Conservation (phyloP, 2,888 invertebrate species). For the Hyles lineata region DNA sequence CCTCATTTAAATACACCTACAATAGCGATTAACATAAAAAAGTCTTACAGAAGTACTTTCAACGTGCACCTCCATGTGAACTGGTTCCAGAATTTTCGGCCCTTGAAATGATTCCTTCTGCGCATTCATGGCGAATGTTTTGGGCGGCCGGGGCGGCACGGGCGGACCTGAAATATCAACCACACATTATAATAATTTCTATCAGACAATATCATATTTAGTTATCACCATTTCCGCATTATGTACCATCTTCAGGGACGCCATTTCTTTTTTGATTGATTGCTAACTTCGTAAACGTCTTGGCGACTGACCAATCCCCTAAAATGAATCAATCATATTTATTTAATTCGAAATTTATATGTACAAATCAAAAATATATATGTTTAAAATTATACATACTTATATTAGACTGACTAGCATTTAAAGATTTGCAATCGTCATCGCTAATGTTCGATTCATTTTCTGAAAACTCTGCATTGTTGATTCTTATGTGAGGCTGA, state of each 20-base stretch:
- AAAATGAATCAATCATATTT: constrained; percentile 42
- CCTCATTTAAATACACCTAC: too few species aligned
- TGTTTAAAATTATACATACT: constrained; percentile 52
- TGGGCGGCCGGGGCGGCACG: constrained; percentile 91
- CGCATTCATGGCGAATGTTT: constrained; percentile 84
- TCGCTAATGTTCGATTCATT: constrained; percentile 76
- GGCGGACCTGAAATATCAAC: constrained; percentile 70
- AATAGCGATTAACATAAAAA: too few species aligned
- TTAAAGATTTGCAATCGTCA: constrained; percentile 73
- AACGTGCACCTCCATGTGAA: constrained; percentile 43
- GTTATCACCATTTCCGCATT: constrained; percentile 25
- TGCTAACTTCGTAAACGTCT: constrained; percentile 67
- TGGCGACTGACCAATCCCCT: constrained; percentile 69
- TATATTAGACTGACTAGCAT: constrained; percentile 71
- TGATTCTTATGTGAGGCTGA: constrained; percentile 64
- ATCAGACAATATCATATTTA: background rate
- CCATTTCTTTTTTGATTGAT: constrained; percentile 53
- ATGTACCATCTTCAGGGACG: constrained; percentile 58
- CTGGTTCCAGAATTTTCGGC: constrained; percentile 62
- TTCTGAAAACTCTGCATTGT: constrained; percentile 68
- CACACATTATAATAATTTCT: background rate
- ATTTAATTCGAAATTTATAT: background rate
- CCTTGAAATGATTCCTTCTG: constrained; percentile 60
- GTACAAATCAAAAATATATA: too few species aligned
- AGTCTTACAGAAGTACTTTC: constrained; percentile 48